These are phyloP conservation scores for Larimichthys crocea DNA, from an alignment of 2,113 vertebrate species.

Conservation along the genomic window DNA sequence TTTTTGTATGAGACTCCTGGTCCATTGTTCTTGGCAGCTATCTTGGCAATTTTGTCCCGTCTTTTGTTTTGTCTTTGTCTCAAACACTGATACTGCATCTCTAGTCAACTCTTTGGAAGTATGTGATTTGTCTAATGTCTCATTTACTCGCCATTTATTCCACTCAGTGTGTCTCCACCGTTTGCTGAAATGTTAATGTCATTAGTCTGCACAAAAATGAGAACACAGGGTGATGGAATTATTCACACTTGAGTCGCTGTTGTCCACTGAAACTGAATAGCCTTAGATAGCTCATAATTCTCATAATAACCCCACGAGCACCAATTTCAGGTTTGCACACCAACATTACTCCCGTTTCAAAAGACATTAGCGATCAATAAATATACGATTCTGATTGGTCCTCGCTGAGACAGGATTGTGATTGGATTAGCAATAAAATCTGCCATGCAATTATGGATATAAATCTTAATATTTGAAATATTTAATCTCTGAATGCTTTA, in stretches of 20 bases:
- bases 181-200: neutral
- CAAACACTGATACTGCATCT: neutral
- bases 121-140: neutral
- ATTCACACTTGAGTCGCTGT: neutral
- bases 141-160: neutral
- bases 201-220: slow-evolving; percentile 4
- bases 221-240: neutral
- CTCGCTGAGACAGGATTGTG: neutral
- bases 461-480: neutral
- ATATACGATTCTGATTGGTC: neutral
- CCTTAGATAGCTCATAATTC: neutral
- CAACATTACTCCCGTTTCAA: slow-evolving; percentile 7
- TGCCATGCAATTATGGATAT: neutral
- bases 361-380: neutral
- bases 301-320: neutral
- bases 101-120: neutral
- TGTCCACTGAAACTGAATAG: neutral
- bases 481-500: neutral
- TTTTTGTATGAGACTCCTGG: neutral
- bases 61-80: neutral
- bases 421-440: slow-evolving; percentile 14
- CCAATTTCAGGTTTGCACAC: neutral
- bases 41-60: neutral
- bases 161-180: neutral
- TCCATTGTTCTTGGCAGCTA: neutral